Conservation (phyloP, 2,888 invertebrate species). For the Scelioninae gen. 1 region DNA sequence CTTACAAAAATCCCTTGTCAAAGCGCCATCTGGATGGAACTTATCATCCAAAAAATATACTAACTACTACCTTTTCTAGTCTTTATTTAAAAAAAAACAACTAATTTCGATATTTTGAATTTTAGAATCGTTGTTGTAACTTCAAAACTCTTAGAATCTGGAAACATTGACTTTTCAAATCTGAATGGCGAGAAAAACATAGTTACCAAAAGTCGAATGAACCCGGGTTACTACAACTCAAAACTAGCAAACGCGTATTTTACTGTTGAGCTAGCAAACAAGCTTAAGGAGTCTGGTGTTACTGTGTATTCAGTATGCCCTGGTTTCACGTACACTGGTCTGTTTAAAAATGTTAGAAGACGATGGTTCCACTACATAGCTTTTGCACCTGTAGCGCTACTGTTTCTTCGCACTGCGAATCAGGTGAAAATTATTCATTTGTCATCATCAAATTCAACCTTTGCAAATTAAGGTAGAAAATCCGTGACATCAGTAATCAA, state of each 20-base stretch:
- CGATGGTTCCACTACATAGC: slow-evolving; percentile 90
- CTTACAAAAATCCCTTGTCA: slow-evolving; percentile 2
- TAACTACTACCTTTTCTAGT: background rate
- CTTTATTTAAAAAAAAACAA: background rate
- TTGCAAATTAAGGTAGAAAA: too few relatives aligned
- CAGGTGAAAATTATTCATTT: slow-evolving; percentile 86
- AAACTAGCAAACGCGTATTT: slow-evolving; percentile 92
- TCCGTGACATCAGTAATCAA: too few relatives aligned
- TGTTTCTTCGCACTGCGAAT: slow-evolving; percentile 89
- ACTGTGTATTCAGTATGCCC: slow-evolving; percentile 90
- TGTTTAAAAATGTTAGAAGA: slow-evolving; percentile 87
- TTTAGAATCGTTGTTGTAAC: slow-evolving; percentile 89
- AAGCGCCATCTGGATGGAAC: background rate
- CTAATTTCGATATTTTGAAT: background rate
- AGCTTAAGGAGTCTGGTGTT: slow-evolving; percentile 86
- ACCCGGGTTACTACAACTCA: slow-evolving; percentile 90
- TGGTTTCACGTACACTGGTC: slow-evolving; percentile 91
- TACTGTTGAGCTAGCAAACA: slow-evolving; percentile 87
- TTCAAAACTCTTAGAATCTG: slow-evolving; percentile 89
- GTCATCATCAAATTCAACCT: too few relatives aligned
- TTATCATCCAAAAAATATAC: slow-evolving; percentile 7
- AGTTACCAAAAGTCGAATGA: slow-evolving; percentile 82
- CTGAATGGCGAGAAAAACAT: slow-evolving; percentile 87
- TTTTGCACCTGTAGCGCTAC: slow-evolving; percentile 88
- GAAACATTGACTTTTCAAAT: slow-evolving; percentile 88